Base-by-base conservation (phyloP, 1,140 invertebrate species). In the Pseudomyrmex cubaensis region DNA sequence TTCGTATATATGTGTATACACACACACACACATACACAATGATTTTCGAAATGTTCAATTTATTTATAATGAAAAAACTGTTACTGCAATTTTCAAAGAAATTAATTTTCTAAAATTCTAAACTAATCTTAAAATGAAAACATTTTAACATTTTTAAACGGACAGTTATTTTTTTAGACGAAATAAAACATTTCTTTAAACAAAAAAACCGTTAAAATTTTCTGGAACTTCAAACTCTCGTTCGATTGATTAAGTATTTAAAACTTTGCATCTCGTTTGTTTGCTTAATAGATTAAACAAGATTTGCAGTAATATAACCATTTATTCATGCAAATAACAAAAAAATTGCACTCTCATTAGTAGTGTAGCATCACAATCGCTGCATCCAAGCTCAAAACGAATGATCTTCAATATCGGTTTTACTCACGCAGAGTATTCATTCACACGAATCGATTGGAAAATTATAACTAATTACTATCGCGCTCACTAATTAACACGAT, bases 401-500 rank as follows among this genome's bases (percentile, higher is more conserved):
- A 22, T 12, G 56, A 48, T 61, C 2, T 15, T 61, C 13, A 12
- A 22, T 20, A 46, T 48, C 13, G 20, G 1, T 17, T 25, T 9
- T 8, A 7, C 13, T 20, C 17, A 35, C 35, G 22, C 22, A 44
- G 25, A 15, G 62, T 5, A 13, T 10, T 74, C 44, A 46, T 9
- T 22, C 70, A 12, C 13, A 13, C 17, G 44, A 61, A 48, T 50
- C 57, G 73, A 50, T 48, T 12, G 20, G 73, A 63, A 25, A 75
- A 50, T 75, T 75, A 25, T 35, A 63, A 48, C 57, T 75, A 75
- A 75, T 75, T 75, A 63, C 46, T 13, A 12, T 63, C 25, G 62
- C 62, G 62, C 8, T 63, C 72, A 20, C 20, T 75, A 75, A 75
- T 75, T 75, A 75, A 46, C 73, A 46, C 57, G 59, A 75, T 62